phyloP scores from a whole-genome alignment of 1,140 invertebrate species.

The Bombus sylvicola region DNA sequence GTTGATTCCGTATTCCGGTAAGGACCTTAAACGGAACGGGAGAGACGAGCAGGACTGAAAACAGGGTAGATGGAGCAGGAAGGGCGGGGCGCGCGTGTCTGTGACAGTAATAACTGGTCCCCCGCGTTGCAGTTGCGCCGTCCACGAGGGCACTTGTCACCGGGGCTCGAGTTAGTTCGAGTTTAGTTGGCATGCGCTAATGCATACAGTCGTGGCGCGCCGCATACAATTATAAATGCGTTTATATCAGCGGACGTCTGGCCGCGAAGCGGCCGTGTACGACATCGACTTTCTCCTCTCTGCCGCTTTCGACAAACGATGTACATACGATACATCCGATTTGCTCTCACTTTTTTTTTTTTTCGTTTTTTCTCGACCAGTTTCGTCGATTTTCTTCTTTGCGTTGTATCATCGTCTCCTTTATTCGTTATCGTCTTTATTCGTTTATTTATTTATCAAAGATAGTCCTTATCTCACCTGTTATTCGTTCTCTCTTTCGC shows the following conservation, averaged over 20 bases:
- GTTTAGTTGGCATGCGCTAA: conserved; percentile 61
- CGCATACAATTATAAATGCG: conserved; percentile 53
- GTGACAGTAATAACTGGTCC: conserved; percentile 64
- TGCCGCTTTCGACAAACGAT: conserved; percentile 7
- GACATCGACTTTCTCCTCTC: conserved; percentile 34
- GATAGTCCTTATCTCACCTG: too few relatives aligned
- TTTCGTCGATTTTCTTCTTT: not conserved
- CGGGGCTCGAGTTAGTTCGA: conserved; percentile 42
- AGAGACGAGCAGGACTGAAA: not conserved
- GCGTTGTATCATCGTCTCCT: too few relatives aligned
- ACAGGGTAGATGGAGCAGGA: conserved; percentile 26
- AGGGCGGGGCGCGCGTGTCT: conserved; percentile 56
- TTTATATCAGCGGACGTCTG: conserved; percentile 35
- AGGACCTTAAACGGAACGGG: not conserved
- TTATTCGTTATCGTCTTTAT: not conserved
- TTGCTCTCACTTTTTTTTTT: not conserved
- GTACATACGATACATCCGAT: not conserved
- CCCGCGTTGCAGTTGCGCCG: conserved; percentile 56
- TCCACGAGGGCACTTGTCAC: conserved; percentile 66
- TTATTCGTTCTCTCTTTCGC: too few relatives aligned
- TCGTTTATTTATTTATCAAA: not conserved
- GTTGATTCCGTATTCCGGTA: conserved; percentile 36
- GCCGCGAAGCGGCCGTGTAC: not conserved
- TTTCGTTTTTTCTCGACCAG: too few relatives aligned
- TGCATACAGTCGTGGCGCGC: conserved; percentile 41